Evolutionary conservation across 2,797 vertebrate species (phyloP), one percentile per base, ranked within the genome.

Genomic region (Dipus sagitta): DNA sequence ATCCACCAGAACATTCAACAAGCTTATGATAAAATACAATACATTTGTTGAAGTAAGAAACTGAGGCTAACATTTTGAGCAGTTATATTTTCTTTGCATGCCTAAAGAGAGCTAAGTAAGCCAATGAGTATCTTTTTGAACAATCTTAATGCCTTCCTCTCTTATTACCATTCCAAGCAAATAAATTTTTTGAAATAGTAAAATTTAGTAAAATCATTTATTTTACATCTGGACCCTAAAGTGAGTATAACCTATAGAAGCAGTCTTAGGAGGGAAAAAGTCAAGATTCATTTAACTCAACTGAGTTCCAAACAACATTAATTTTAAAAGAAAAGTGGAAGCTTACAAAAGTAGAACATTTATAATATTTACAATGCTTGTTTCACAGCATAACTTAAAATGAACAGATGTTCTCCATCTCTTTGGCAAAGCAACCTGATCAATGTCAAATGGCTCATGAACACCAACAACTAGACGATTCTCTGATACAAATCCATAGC

Each of bases 281-380:
- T 91, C 38, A 91, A 80, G 23, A 47, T 58, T 95, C 32, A 88
- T 58, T 92, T 68, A 34, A 17, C 24, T 89, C 6, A 77, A 13
- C 23, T 34, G 54, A 78, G 18, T 54, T 13, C 60, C 23, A 87
- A 13, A 42, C 18, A 96, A 93, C 58, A 89, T 32, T 82, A 83
- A 65, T 38, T 88, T 90, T 74, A 80, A 92, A 94, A 74, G 52
- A 94, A 95, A 97, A 89, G 54, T 58, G 68, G 23, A 11, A 95
- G 34, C 5, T 30, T 32, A 86, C 18, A 92, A 1, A 80, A 67
- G 21, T 23, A 92, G 85, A 67, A 81, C 68, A 94, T 26, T 75
- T 93, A 80, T 2, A 87, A 62, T 12, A 92, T 64, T 88, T 92
- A 87, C 12, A 87, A 76, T 91, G 12, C 9, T 93, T 90, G 6